A percentile compares a stretch with the other conserved stretches of the same genome.
phyloP scores from a whole-genome alignment of 2,797 vertebrate species.

The Fratercula arctica region DNA sequence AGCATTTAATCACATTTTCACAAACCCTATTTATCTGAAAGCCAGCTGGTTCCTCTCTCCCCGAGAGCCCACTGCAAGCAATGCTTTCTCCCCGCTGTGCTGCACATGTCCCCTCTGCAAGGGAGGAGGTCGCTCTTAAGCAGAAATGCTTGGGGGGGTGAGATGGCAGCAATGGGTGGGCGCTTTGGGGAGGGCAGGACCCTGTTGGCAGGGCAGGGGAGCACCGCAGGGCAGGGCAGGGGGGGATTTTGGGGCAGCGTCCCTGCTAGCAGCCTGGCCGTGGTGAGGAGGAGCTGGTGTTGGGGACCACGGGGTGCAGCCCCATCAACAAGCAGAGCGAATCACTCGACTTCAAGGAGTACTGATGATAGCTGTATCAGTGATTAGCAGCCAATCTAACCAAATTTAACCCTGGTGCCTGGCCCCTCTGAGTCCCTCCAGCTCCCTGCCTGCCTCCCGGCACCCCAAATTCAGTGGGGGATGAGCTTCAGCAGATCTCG shows the following conservation, averaged over 20 bases:
- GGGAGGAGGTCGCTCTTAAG: not conserved
- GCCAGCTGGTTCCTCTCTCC: not conserved
- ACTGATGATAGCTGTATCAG: not conserved
- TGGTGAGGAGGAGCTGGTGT: not conserved
- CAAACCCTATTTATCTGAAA: not conserved
- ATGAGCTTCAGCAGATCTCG: not conserved
- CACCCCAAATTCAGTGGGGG: not conserved
- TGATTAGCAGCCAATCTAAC: not conserved
- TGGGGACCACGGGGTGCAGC: not conserved
- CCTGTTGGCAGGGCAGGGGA: rapidly evolving
- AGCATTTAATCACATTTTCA: not conserved
- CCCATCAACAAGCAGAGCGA: not conserved
- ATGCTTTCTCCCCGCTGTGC: not conserved
- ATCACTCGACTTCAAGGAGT: not conserved
- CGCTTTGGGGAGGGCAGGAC: not conserved
- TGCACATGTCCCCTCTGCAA: not conserved
- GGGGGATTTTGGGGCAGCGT: not conserved
- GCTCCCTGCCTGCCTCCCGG: not conserved
- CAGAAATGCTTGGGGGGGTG: rapidly evolving
- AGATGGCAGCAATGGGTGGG: rapidly evolving
- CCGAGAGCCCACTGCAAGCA: not conserved
- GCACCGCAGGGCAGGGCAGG: too few species aligned
- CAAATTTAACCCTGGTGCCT: not conserved
- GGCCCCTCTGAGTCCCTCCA: not conserved
- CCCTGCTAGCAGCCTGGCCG: not conserved